These are phyloP conservation scores for Henricia sp. DNA, from an alignment of 53 echinoderm and acorn worm species.

Conservation along the genomic window DNA sequence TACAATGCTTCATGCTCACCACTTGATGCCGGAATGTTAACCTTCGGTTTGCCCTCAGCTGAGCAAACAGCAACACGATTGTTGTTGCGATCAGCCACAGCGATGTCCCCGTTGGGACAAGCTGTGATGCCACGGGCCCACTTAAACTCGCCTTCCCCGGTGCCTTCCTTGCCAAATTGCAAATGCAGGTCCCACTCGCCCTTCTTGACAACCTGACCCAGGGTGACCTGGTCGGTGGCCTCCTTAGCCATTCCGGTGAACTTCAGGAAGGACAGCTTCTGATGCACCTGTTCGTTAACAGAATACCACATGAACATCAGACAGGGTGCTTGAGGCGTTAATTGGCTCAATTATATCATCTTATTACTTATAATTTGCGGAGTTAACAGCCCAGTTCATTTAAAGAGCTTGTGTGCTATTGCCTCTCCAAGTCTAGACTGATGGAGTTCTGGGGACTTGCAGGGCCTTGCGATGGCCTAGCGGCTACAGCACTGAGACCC, in stretches of 20 bases:
- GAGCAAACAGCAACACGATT: conserved; percentile 34
- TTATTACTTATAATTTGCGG: too few species aligned
- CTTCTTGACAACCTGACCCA: conserved; percentile 57
- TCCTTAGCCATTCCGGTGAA: conserved; percentile 53
- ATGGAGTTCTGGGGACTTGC: too few species aligned
- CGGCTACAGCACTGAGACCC: too few species aligned
- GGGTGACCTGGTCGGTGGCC: conserved; percentile 42
- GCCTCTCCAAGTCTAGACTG: too few species aligned
- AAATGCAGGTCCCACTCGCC: conserved; percentile 47
- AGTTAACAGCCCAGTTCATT: too few species aligned
- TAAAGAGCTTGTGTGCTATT: too few species aligned
- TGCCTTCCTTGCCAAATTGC: conserved; percentile 48
- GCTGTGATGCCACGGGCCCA: conserved; percentile 47
- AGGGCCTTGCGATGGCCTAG: too few species aligned
- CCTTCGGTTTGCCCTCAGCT: conserved; percentile 19
- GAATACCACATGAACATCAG: too few species aligned
- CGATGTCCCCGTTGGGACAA: conserved; percentile 42
- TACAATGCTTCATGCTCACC: too few species aligned
- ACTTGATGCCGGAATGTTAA: conserved; percentile 32
- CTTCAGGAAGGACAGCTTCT: conserved; percentile 60
- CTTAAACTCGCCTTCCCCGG: conserved; percentile 48
- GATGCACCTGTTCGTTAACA: conserved; percentile 52
- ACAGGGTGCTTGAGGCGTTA: too few species aligned
- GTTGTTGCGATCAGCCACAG: conserved; percentile 56
- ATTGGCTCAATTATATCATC: not conserved